phyloP scores from a whole-genome alignment of 2,113 vertebrate species.

The Muntiacus reevesi region DNA sequence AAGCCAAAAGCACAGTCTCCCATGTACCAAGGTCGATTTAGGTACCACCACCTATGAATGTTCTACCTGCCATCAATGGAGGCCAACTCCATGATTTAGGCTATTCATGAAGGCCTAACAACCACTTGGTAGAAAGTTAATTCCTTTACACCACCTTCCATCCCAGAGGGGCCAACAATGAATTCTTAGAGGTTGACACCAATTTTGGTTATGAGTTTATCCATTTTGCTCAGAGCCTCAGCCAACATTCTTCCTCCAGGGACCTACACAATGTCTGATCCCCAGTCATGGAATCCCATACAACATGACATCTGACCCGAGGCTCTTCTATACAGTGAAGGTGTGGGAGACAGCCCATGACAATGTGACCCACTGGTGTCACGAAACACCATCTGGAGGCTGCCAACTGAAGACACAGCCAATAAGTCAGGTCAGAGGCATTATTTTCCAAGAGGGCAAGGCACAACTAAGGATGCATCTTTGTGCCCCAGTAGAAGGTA shows the following conservation, averaged over 20 bases:
- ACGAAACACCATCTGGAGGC: too few species aligned
- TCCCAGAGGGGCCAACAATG: not conserved
- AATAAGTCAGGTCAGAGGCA: too few species aligned
- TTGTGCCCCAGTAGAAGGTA: fast-evolving
- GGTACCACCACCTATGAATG: not conserved
- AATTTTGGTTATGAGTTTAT: not conserved
- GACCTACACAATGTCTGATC: not conserved
- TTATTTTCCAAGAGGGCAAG: not conserved
- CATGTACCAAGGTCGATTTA: not conserved
- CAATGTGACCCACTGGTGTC: not conserved
- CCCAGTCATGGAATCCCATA: not conserved
- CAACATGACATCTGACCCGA: not conserved
- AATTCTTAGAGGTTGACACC: not conserved
- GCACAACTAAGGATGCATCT: not conserved
- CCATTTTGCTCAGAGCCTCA: not conserved
- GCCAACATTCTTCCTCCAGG: not conserved
- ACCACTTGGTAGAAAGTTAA: not conserved
- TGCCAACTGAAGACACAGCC: not conserved
- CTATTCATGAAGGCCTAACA: not conserved
- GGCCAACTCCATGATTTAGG: fast-evolving
- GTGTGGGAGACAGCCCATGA: not conserved
- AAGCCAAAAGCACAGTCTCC: not conserved
- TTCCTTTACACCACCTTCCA: not conserved
- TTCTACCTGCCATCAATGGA: not conserved
- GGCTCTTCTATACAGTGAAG: not conserved